Base-by-base conservation (phyloP, 1,140 invertebrate genomes). In the Papilio glaucus region DNA sequence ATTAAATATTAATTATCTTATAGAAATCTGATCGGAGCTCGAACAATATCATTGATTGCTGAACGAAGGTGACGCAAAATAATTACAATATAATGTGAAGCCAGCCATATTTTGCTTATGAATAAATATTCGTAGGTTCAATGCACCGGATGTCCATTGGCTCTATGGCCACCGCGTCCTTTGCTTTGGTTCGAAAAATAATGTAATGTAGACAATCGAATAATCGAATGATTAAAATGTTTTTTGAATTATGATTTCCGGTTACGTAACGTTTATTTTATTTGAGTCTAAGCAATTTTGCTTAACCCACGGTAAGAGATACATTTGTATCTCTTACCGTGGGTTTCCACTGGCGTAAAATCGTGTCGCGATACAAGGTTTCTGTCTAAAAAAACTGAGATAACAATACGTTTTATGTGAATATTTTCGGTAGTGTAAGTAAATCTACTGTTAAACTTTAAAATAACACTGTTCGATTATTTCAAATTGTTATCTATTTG, bases 111-210 rank as follows among this genome's bases (percentile, higher is more conserved):
- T 65, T 65, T 65, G 29, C 29, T 37, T 29, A 61, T 65, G 62
- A 65, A 65, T 65, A 38, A 65, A 65, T 39, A 41, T 65, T 65
- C n/a, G 62, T 65, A 10, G 15, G 62, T 65, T 65, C 60, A 65
- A 38, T 15, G 62, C 8, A 33, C 62, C 62, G 62, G 62, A 65
- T 65, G 62, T 65, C 33, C 62, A 39, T 65, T 65, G 62, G 37
- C 62, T 61, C 60, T 65, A 65, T 65, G 62, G 37, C 15, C 8
- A 18, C 62, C 0, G 21, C 61, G n/a, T 65, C 33, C 21, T 21
- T 18, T 65, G 62, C 62, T 38, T 38, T 65, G 9, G 15, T 21
- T 21, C 21, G 7, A 38, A 65, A 65, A 39, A 65, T 57, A 62
- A n/a, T n/a, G n/a, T 6, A n/a, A 37, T 8, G 15, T 24, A 65